Conservation (phyloP, 2,113 vertebrate species). For the Fregetta grallaria region DNA sequence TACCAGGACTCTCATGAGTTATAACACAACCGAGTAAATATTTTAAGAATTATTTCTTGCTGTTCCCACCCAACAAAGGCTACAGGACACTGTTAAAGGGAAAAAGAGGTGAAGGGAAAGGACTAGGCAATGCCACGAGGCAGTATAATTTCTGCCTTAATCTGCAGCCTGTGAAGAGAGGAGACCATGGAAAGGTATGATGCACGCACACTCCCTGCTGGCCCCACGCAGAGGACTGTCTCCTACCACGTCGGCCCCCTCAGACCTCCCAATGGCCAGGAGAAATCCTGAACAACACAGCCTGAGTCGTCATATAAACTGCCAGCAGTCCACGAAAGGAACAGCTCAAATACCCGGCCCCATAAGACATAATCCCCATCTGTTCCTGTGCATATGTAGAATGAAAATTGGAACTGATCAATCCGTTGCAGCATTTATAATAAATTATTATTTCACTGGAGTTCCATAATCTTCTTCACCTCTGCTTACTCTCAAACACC, state of each 20-base stretch:
- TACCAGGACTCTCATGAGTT: neutral
- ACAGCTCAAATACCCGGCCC: neutral
- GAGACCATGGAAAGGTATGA: neutral
- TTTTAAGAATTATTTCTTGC: neutral
- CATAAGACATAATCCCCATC: neutral
- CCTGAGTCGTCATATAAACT: neutral
- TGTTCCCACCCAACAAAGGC: neutral
- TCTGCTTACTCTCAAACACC: neutral
- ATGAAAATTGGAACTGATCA: neutral
- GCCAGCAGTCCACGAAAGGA: neutral
- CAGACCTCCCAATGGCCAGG: neutral
- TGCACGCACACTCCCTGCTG: accelerated
- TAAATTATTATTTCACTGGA: neutral
- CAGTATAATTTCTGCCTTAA: neutral
- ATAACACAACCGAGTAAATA: neutral
- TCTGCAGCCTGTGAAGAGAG: neutral
- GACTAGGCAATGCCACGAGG: neutral
- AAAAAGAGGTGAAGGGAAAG: neutral
- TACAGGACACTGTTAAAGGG: neutral
- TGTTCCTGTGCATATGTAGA: neutral
- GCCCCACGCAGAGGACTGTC: neutral
- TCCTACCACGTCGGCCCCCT: accelerated
- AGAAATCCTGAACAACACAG: neutral
- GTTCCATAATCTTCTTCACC: neutral
- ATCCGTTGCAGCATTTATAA: neutral